Evolutionary conservation across 2,113 vertebrate species (phyloP), one percentile per base, ranked within the genome.

Genomic region (Daphoenositta chrysoptera): DNA sequence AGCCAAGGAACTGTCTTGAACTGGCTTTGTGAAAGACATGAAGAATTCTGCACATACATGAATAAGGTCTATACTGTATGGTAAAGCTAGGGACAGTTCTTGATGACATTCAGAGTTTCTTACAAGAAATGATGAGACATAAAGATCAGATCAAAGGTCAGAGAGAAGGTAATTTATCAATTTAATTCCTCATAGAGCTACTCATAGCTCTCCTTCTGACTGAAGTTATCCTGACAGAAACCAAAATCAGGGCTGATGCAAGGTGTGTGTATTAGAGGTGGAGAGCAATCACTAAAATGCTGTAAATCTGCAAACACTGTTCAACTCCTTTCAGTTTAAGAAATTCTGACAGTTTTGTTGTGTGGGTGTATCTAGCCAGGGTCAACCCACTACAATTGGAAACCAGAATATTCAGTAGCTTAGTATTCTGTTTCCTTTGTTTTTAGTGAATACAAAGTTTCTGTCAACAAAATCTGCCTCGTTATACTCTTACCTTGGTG

Each of bases 141-240:
- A 69, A 81, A 93, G 75, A 54, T 57, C 50, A 92, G 53, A 78
- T 39, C 28, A 96, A 93, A 95, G 83, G 76, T 90, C 89, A 93
- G 58, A 93, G 57, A 88, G 18, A 88, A 91, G 53, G 64, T 86
- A 0, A 90, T 86, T 77, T 83, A 65, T 68, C 15, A 93, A 8
- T 70, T 92, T 78, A 83, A 48, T 80, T 83, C 40, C 11, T 92
- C 33, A 20, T 7, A 40, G 23, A 80, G 42, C 45, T 83, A 44
- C 76, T 66, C 53, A 54, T 42, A 83, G 50, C 66, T 57, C 39
- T 90, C 4, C 11, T 51, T 80, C 57, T 79, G 71, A 64, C 58
- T 80, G 58, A 83, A 94, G 33, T 66, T n/a, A 70, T 39, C 35
- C 10, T 58, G 37, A 65, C 26, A 45, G 48, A 48, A 72, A 66